A percentile compares a stretch with the other conserved stretches of the same genome.
Evolutionary conservation across 2,113 vertebrate species (phyloP).

Genomic region (Rhagologus leucostigma): DNA sequence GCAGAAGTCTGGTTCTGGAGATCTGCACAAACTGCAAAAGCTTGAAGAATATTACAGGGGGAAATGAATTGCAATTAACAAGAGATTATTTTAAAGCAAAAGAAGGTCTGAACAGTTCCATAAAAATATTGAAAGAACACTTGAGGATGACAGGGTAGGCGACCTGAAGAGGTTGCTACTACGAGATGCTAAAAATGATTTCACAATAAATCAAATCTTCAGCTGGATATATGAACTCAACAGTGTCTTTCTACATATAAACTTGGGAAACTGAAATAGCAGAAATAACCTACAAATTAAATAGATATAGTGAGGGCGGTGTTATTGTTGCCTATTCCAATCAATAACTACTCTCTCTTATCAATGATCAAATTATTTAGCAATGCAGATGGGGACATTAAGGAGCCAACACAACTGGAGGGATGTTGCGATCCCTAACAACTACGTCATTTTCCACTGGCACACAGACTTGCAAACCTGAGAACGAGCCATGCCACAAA

Average conservation of each 20-base stretch:
- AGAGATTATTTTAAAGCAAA: not conserved
- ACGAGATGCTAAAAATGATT: not conserved
- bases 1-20: conserved; percentile 14
- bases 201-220: not conserved
- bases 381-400: not conserved
- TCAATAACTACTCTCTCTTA: not conserved
- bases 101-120: not conserved
- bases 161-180: not conserved
- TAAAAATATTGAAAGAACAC: not conserved
- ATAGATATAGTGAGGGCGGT: not conserved
- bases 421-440: not conserved
- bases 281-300: conserved; percentile 4
- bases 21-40: not conserved
- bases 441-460: not conserved
- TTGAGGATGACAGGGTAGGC: not conserved
- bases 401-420: not conserved
- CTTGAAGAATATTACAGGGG: not conserved
- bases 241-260: not conserved
- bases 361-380: not conserved
- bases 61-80: not conserved
- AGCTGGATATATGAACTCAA: not conserved
- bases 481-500: not conserved
- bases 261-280: not conserved
- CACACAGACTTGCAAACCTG: not conserved
- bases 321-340: not conserved